These are phyloP conservation scores for Tichodroma muraria DNA, from an alignment of 2,113 vertebrate species.

Conservation along the genomic window DNA sequence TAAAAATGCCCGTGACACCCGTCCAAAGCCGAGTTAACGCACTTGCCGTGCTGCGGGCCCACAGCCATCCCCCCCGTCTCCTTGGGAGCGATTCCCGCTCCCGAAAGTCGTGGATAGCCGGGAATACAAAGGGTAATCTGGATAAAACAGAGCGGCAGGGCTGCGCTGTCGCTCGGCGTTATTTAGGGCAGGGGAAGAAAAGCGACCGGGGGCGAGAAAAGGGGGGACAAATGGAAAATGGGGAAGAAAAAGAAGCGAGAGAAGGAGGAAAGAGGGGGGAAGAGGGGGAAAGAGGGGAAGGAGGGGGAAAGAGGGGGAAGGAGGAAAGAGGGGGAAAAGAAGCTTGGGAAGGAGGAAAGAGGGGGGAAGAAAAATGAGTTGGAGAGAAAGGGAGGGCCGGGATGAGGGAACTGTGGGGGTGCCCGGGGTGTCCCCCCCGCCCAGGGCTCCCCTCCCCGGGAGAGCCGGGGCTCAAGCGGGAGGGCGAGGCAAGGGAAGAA, in stretches of 20 bases:
- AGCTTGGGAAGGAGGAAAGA: not conserved
- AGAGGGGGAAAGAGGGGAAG: no score
- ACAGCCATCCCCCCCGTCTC: no score
- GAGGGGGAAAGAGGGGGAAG: not conserved
- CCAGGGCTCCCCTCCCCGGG: not conserved
- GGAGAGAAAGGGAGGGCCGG: not conserved
- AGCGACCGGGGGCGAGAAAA: not conserved
- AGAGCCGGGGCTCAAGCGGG: no score
- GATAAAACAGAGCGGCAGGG: accelerated
- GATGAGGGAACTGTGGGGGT: not conserved
- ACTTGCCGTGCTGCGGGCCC: not conserved
- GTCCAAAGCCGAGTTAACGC: accelerated
- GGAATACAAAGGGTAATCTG: not conserved
- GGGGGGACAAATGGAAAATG: not conserved
- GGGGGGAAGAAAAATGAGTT: not conserved
- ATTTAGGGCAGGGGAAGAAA: not conserved
- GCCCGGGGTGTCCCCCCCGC: not conserved
- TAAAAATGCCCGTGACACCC: not conserved
- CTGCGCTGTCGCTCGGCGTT: not conserved
- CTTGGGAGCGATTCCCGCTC: not conserved
- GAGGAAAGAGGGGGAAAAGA: not conserved
- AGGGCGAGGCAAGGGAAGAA: not conserved
- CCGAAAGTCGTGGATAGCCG: not conserved
- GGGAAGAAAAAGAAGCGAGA: not conserved
- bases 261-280: not conserved